These are phyloP conservation scores for Rhea pennata DNA, from an alignment of 2,113 vertebrate species.

Conservation along the genomic window DNA sequence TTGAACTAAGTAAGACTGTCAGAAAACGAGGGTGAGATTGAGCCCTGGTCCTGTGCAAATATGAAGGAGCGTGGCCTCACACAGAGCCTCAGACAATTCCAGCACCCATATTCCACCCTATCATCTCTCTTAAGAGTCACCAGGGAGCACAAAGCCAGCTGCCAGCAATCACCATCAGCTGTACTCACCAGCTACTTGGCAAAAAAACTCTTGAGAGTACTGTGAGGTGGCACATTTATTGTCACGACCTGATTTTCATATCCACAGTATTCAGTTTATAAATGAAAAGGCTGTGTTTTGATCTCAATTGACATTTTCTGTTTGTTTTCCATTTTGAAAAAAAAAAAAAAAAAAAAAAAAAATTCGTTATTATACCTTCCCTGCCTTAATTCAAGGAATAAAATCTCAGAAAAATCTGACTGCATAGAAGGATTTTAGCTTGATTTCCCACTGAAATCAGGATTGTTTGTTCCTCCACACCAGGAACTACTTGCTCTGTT, in stretches of 20 bases:
- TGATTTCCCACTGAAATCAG: not conserved
- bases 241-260: not conserved
- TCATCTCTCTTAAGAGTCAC: fast-evolving
- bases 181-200: fast-evolving
- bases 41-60: not conserved
- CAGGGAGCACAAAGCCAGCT: not conserved
- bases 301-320: not conserved
- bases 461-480: not conserved
- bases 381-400: not conserved
- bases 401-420: not conserved
- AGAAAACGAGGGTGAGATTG: not conserved
- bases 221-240: not conserved
- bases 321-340: not conserved
- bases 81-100: not conserved
- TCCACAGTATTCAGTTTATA: not conserved
- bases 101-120: fast-evolving
- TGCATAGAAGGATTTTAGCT: not conserved
- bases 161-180: fast-evolving
- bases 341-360: not conserved
- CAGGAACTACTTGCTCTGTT: not conserved
- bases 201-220: fast-evolving
- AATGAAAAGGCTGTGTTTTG: not conserved
- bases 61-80: not conserved
- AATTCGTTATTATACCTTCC: not conserved
- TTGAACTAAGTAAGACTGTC: not conserved